Base-by-base conservation (phyloP, 2,888 invertebrate species). In the Villa cingulata region DNA sequence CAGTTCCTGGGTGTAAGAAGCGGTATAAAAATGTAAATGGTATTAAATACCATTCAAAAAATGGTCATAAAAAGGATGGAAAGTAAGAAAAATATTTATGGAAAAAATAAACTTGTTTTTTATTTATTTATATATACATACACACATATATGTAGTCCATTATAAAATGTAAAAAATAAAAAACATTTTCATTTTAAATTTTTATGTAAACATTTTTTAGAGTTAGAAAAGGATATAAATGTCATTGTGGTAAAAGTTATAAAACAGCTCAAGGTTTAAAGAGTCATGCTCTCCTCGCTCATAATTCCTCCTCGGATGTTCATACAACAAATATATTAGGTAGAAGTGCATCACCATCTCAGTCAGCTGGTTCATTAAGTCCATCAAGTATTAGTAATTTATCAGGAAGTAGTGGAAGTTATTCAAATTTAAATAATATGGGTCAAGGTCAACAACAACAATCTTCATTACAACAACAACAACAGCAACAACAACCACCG, bases 21-120 rank as follows among this genome's bases (percentile, higher is more conserved):
- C 75, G 85, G 38, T 89, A 89, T 70, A 88, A 88, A 68, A 89
- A 88, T 65, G 81, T 86, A 48, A 88, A 88, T 67, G 88, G 88
- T 48, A 86, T 88, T 61, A 88, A 87, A 63, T 88, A 89, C 67
- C 88, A 89, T 70, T 84, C 84, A 39, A 85, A 86, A 68, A 86
- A 87, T 65, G 86, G 86, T 10, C 88, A 89, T 67, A 84, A 86
- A 69, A 85, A 84, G 65, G 85, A 86, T 59, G 81, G 81, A 66
- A 84, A 81, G 85, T 85, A 64, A 76, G 80, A 77, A 54, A 34
- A 34, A 34, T 12, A 34, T 34, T 34, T 4, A 14, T 34, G 4
- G 4, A 34, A 7, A 34, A 23, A 23, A 23, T 6, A 23, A 42
- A 12, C 7, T 23, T 23, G 23, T 23, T 4, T 23, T n/a, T n/a